A percentile compares a stretch with the other conserved stretches of the same genome.
Conservation (phyloP, 2,797 vertebrate genomes). For the Crenichthys baileyi region DNA sequence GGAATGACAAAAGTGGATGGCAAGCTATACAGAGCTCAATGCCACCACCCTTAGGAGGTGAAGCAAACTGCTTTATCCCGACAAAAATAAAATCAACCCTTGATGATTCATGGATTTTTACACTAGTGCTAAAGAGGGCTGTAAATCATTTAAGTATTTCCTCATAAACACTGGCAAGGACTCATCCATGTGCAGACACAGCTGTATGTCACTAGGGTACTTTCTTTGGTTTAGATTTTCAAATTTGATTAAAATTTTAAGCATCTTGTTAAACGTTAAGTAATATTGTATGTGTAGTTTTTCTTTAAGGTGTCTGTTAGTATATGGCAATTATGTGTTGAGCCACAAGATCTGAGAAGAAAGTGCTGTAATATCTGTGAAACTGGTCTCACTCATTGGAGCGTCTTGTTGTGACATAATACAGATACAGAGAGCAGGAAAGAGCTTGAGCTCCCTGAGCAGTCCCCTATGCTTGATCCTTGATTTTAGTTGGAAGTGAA, state of each 20-base stretch:
- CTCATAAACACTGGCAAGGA: constrained; percentile 53
- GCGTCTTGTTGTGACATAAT: not conserved
- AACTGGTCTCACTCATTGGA: not conserved
- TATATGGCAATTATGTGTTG: not conserved
- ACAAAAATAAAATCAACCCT: constrained; percentile 65
- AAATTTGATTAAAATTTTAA: not conserved
- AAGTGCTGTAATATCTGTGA: not conserved
- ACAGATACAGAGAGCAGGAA: not conserved
- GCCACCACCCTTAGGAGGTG: constrained; percentile 78
- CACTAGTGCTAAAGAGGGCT: constrained; percentile 54
- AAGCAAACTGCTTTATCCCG: constrained; percentile 27
- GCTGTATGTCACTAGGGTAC: constrained; percentile 48
- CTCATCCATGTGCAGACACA: constrained; percentile 59
- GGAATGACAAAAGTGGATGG: constrained; percentile 37
- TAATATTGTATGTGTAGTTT: not conserved
- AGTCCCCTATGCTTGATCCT: too few species aligned
- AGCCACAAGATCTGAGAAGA: not conserved
- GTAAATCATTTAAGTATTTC: constrained; percentile 66
- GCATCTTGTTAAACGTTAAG: not conserved
- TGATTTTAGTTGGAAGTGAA: too few species aligned
- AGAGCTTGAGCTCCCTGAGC: not conserved
- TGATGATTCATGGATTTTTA: constrained; percentile 71
- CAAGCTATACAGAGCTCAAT: constrained; percentile 72
- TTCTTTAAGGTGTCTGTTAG: constrained; percentile 5
- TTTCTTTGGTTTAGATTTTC: constrained; percentile 12